These are phyloP conservation scores for Monoplex corrugatus DNA, from an alignment of 2,888 invertebrate species.

Conservation along the genomic window DNA sequence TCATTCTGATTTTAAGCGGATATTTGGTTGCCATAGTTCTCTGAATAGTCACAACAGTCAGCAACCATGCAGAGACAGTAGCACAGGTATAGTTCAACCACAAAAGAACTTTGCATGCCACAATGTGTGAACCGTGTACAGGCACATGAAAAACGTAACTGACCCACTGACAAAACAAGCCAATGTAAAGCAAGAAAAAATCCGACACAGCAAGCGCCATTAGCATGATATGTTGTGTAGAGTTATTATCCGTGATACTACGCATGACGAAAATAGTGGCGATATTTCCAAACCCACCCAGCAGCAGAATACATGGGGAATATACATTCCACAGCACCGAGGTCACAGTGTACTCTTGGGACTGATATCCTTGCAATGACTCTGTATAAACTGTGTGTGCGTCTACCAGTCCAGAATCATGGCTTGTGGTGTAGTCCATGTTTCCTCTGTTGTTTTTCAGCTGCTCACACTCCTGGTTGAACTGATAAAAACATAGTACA, in stretches of 20 bases:
- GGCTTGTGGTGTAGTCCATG: too few relatives aligned
- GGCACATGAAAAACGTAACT: not conserved
- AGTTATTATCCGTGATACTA: constrained; percentile 3
- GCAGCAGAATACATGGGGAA: not conserved
- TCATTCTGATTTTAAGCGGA: not conserved
- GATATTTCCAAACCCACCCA: constrained; percentile 12
- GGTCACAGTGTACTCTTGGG: not conserved
- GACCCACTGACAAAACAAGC: not conserved
- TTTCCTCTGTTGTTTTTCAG: too few relatives aligned
- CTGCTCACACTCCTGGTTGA: too few relatives aligned
- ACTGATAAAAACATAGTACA: too few relatives aligned
- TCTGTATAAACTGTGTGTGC: too few relatives aligned
- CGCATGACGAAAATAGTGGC: constrained; percentile 23
- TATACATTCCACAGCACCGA: not conserved
- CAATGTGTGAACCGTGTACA: not conserved
- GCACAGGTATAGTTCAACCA: not conserved
- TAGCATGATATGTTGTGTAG: not conserved
- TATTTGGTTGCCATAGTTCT: not conserved
- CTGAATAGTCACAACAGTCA: not conserved
- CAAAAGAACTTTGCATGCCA: not conserved
- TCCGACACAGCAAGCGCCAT: constrained; percentile 23
- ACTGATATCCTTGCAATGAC: too few relatives aligned
- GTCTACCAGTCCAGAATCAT: too few relatives aligned
- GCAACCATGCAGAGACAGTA: not conserved
- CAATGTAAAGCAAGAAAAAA: not conserved